phyloP scores from a whole-genome alignment of 2,113 vertebrate genomes.

The Cyphomyrus discorhynchus region DNA sequence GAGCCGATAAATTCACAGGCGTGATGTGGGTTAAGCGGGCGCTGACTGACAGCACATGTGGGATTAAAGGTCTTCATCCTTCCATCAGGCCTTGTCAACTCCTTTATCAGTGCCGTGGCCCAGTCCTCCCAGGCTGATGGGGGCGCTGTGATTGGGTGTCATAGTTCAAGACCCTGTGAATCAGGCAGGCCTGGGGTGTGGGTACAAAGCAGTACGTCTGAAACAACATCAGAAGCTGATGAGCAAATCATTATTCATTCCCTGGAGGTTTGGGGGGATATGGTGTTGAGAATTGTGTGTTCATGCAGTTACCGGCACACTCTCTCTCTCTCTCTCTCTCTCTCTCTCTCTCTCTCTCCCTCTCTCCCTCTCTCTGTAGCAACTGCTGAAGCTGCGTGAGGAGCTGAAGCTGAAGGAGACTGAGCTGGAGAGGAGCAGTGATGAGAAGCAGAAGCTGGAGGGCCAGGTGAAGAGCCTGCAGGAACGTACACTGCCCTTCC shows the following conservation, averaged over 20 bases:
- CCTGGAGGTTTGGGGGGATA: not conserved
- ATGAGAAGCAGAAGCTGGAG: constrained; percentile 83
- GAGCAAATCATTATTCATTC: not conserved
- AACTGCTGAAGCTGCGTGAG: constrained; percentile 84
- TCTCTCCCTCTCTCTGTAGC: constrained; percentile 58
- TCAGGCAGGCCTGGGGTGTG: not conserved
- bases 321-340: not conserved
- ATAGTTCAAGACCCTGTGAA: not conserved
- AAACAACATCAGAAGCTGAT: not conserved
- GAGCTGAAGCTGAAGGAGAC: constrained; percentile 80
- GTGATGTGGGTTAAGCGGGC: not conserved
- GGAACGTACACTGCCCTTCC: constrained; percentile 69
- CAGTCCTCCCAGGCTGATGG: not conserved
- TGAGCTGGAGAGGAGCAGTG: constrained; percentile 78
- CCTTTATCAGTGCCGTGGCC: not conserved
- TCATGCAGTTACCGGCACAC: not conserved
- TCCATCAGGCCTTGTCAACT: not conserved
- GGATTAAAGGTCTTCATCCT: not conserved
- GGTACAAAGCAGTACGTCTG: not conserved
- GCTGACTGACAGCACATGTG: not conserved
- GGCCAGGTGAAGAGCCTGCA: constrained; percentile 76
- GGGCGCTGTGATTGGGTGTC: not conserved
- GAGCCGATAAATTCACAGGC: not conserved
- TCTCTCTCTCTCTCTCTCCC: constrained; percentile 33
- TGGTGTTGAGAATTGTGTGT: not conserved